Base-by-base conservation (phyloP, 2,797 vertebrate species). In the Lerista edwardsae region DNA sequence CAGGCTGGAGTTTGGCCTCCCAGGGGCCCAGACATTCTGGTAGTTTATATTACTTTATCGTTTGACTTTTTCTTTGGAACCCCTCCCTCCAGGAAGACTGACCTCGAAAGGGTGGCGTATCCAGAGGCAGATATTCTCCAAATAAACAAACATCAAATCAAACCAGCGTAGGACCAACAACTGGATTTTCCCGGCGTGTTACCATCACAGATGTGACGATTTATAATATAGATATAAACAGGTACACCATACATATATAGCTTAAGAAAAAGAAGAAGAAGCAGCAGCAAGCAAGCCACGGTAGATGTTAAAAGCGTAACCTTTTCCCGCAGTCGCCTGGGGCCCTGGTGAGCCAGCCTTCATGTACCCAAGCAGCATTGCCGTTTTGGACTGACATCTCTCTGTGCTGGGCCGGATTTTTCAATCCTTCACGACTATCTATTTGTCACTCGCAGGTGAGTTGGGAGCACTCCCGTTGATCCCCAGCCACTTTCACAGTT, bases 401-500 rank as follows among this genome's bases (percentile, higher is more conserved):
- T 92, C 92, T 15, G 86, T 79, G 92, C n/a, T 90, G 94, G 94
- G 94, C 94, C 94, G 95, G 93, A 95, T 95, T 96, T 51, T 95
- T 88, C 95, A 96, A 95, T 96, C 96, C 95, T 95, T 96, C 95
- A 83, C 86, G 95, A 96, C 95, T 95, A 93, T 93, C 95, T 93
- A 92, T 95, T 94, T 96, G 96, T 97, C 96, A 96, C 93, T 62
- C 92, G 94, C 93, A 96, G 95, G 96, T 96, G 96, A 96, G 94
- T 92, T 2, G 95, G 93, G 94, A 94, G 95, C 95, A 96, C 96
- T 96, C 93, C 84, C 94, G 94, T 94, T 95, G 94, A 94, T 96
- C 96, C 95, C 96, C 87, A 95, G 96, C 95, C 95, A 96, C 95
- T 96, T 95, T 95, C 95, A 95, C 95, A 96, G 95, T 96, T 95